Evolutionary conservation across 2,888 invertebrate genomes (phyloP).

Genomic region (Hyles lineata): DNA sequence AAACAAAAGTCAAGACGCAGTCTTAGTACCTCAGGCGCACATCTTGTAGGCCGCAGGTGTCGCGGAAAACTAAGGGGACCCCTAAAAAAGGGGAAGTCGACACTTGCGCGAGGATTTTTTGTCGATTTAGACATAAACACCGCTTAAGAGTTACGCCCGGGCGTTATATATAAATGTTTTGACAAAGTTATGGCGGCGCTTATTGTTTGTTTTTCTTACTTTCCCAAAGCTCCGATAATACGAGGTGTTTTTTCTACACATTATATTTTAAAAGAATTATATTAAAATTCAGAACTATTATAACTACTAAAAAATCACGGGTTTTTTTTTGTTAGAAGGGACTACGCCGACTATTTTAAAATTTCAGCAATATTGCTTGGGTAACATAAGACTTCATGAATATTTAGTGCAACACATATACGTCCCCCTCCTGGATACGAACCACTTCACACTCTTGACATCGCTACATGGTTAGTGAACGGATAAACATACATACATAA

Average conservation of each 20-base stretch:
- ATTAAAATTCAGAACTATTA: neutral
- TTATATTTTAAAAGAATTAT: neutral
- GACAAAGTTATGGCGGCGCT: slow-evolving; percentile 19
- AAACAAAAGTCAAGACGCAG: slow-evolving; percentile 42
- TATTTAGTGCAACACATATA: no score
- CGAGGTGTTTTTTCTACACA: neutral
- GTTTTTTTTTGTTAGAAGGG: no score
- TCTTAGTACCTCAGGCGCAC: slow-evolving; percentile 61
- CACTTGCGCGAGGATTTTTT: slow-evolving; percentile 62
- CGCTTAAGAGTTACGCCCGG: slow-evolving; percentile 49
- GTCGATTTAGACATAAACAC: slow-evolving; percentile 73
- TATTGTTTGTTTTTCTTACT: slow-evolving; percentile 19
- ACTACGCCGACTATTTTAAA: no score
- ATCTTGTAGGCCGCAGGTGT: slow-evolving; percentile 66
- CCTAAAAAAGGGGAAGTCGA: slow-evolving; percentile 46
- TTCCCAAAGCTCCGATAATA: neutral
- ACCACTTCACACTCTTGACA: no score
- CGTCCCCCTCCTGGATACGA: no score
- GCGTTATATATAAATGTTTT: slow-evolving; percentile 26
- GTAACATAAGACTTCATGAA: no score
- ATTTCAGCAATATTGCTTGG: no score
- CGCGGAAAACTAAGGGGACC: slow-evolving; percentile 50
- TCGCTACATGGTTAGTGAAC: no score
- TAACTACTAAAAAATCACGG: no score
- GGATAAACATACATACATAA: no score